These are phyloP conservation scores for Naja naja DNA, from an alignment of 2,113 vertebrate species.

Conservation along the genomic window DNA sequence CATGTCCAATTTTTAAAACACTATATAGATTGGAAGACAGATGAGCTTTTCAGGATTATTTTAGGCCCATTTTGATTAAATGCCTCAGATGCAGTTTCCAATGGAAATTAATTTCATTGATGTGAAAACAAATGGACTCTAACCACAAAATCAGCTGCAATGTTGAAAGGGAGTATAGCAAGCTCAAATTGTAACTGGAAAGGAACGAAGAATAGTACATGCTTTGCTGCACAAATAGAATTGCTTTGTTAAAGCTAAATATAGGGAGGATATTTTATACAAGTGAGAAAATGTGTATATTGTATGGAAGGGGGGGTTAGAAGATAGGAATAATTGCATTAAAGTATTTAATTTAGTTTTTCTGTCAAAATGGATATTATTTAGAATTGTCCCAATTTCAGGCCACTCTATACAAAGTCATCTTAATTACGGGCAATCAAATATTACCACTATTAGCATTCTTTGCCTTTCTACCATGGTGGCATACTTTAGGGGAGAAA, in stretches of 20 bases:
- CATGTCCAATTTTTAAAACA: conserved; percentile 69
- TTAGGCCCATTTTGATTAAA: conserved; percentile 67
- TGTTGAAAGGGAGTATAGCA: conserved; percentile 43
- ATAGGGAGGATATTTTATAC: background rate
- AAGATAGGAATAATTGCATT: background rate
- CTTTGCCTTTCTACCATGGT: background rate
- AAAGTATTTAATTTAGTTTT: background rate
- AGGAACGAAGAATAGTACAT: background rate
- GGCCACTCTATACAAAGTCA: background rate
- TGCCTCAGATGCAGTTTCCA: conserved; percentile 67
- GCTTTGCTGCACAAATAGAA: conserved; percentile 48
- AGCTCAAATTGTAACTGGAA: conserved; percentile 31
- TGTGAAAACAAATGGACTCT: conserved; percentile 69
- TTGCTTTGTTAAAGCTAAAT: conserved; percentile 11
- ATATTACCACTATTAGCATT: background rate
- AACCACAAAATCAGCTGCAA: conserved; percentile 68
- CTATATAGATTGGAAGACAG: conserved; percentile 71
- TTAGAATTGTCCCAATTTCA: background rate
- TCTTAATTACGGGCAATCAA: background rate
- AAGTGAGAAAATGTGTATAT: background rate
- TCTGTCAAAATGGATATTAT: conserved; percentile 4
- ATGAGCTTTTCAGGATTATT: conserved; percentile 68
- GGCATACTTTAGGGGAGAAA: background rate
- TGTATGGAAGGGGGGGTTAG: background rate
- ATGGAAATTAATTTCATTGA: conserved; percentile 69